Base-by-base conservation (phyloP, 2,797 vertebrate genomes). In the Xyrichtys novacula region DNA sequence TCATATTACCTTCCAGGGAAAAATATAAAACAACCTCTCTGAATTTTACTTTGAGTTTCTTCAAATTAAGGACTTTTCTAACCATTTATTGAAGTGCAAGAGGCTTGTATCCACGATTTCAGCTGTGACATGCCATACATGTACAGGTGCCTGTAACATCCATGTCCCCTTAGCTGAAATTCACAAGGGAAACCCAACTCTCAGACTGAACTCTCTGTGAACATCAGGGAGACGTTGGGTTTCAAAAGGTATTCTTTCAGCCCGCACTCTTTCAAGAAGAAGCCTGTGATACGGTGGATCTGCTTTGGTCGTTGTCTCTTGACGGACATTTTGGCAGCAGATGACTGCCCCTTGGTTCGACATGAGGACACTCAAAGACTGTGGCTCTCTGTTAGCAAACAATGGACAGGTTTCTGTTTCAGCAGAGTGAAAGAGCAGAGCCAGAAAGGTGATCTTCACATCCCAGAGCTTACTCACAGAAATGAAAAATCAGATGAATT, bases 311-410 rank as follows among this genome's bases (percentile, higher is more conserved):
- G 88, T 87, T 87, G 84, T 92, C 88, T 89, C 91, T 81, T 94
- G 80, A 93, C 88, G 88, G 95, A 95, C 93, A 76, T 94, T 95
- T 94, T 95, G 94, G 94, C 94, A 93, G 88, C 94, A 93, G 94
- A 94, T 94, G 94, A 95, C 91, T 94, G 93, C 84, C 91, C 82
- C 34, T 65, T 75, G 83, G 94, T 92, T 95, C 77, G 36, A 86
- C 87, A 95, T 88, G 84, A 94, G 92, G 87, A 93, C 92, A 76
- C 91, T 87, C 84, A 90, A 85, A 94, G 92, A 96, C 95, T 94
- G 79, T 8, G 91, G 95, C 70, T 93, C 84, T 84, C 86, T 93
- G 94, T 91, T 65, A 89, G 90, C 91, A 91, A 87, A 92, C 90
- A 92, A 93, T 93, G 94, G 80, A 86, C 89, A 84, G 88, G 94